Conservation (phyloP, 2,797 vertebrate genomes). For the Echiichthys vipera region DNA sequence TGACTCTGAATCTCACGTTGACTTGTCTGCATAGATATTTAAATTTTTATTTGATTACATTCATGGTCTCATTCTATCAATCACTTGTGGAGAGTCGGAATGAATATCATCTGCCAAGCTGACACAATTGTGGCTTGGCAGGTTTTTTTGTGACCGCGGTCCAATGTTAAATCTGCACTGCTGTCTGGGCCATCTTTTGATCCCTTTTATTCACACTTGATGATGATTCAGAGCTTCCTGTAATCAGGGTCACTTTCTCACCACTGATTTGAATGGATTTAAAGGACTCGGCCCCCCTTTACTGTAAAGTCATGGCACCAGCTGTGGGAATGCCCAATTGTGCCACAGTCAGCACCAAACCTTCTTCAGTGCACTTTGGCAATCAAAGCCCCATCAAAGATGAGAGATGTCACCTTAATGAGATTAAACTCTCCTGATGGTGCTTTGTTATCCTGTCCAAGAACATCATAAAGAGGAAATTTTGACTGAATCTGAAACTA, state of each 20-base stretch:
- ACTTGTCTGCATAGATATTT: conserved; percentile 4
- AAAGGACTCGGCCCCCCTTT: neutral
- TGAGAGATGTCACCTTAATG: neutral
- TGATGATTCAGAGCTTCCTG: conserved; percentile 59
- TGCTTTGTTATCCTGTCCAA: neutral
- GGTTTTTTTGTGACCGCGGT: neutral
- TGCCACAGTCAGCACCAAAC: conserved; percentile 6
- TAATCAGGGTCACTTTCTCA: conserved; percentile 14
- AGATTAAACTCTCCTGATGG: neutral
- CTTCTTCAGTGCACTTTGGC: neutral
- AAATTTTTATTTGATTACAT: neutral
- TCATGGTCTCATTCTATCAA: conserved; percentile 7
- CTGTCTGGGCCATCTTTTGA: conserved; percentile 14
- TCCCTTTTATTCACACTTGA: conserved; percentile 26
- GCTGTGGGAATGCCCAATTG: conserved; percentile 7
- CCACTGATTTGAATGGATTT: conserved; percentile 21
- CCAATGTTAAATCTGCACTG: neutral
- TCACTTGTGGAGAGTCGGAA: conserved; percentile 12
- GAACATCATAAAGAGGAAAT: neutral
- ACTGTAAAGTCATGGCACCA: conserved; percentile 5
- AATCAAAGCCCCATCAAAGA: neutral
- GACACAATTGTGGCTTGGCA: conserved; percentile 34
- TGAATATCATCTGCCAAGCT: conserved; percentile 18
- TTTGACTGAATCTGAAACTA: neutral
- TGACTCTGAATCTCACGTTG: neutral